phyloP scores from a whole-genome alignment of 2,113 vertebrate species.

The Megalops atlanticus region DNA sequence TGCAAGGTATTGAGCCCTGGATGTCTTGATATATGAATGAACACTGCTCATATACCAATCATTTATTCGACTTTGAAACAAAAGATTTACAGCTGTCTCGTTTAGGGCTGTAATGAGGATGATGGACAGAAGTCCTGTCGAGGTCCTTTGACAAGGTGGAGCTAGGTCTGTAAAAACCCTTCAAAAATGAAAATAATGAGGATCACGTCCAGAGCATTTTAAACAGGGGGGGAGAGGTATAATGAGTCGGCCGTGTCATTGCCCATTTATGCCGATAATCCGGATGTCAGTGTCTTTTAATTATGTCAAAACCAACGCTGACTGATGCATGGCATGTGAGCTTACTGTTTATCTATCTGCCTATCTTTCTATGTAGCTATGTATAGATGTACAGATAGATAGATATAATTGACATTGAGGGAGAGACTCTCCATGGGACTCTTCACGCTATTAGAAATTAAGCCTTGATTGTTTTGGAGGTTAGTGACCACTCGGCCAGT shows the following conservation, averaged over 20 bases:
- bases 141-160: slow-evolving; percentile 55
- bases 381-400: too few species aligned
- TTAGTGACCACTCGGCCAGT: slow-evolving; percentile 72
- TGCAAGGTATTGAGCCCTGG: slow-evolving; percentile 31
- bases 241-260: slow-evolving; percentile 40
- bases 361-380: too few species aligned
- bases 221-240: slow-evolving; percentile 41
- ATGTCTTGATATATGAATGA: slow-evolving; percentile 51
- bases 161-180: slow-evolving; percentile 55
- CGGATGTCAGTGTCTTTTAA: not conserved
- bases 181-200: slow-evolving; percentile 60
- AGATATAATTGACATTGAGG: slow-evolving; percentile 37
- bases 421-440: slow-evolving; percentile 67
- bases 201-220: slow-evolving; percentile 54
- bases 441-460: slow-evolving; percentile 53
- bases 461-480: slow-evolving; percentile 75
- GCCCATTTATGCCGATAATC: not conserved
- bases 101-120: slow-evolving; percentile 57
- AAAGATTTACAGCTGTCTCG: slow-evolving; percentile 56
- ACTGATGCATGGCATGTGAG: too few species aligned
- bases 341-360: too few species aligned
- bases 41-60: slow-evolving; percentile 57
- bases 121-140: slow-evolving; percentile 54
- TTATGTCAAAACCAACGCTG: not conserved
- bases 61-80: slow-evolving; percentile 60